Percentiles rank a stretch among this genome's conserved stretches.
phyloP scores from a whole-genome alignment of 35 echinoderm and acorn worm genomes.

The Nesometra sesokonis region DNA sequence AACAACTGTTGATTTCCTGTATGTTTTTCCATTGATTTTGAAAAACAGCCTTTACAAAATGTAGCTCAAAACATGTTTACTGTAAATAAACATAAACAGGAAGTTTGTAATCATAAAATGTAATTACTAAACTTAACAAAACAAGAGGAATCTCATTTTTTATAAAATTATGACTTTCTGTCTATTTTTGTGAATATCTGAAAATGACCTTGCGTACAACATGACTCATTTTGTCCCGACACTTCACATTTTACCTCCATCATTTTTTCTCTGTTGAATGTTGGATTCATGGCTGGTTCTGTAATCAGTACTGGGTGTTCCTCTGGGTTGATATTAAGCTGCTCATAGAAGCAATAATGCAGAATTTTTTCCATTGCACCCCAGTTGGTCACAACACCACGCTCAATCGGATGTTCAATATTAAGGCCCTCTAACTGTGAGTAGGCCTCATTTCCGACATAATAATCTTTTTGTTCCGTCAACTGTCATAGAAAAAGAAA shows the following conservation, averaged over 20 bases:
- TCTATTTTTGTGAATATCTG: too few relatives aligned
- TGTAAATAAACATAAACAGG: too few relatives aligned
- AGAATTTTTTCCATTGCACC: constrained; percentile 8
- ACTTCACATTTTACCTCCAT: not conserved
- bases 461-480: not conserved
- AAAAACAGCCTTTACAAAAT: too few relatives aligned
- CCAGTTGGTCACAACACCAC: constrained; percentile 4
- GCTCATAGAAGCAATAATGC: not conserved
- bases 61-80: too few relatives aligned
- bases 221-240: too few relatives aligned
- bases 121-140: too few relatives aligned
- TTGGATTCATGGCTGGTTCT: constrained; percentile 2
- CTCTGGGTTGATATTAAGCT: not conserved
- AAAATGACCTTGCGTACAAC: too few relatives aligned
- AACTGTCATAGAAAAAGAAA: not conserved
- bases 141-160: too few relatives aligned
- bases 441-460: not conserved
- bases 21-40: too few relatives aligned
- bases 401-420: not conserved
- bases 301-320: not conserved
- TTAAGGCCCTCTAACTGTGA: not conserved
- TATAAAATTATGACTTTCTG: too few relatives aligned
- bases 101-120: too few relatives aligned
- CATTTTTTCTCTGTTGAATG: constrained; percentile 16
- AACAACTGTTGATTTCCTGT: too few relatives aligned